Evolutionary conservation across 2,888 invertebrate species (phyloP).

Genomic region (Drosophila subsilvestris): DNA sequence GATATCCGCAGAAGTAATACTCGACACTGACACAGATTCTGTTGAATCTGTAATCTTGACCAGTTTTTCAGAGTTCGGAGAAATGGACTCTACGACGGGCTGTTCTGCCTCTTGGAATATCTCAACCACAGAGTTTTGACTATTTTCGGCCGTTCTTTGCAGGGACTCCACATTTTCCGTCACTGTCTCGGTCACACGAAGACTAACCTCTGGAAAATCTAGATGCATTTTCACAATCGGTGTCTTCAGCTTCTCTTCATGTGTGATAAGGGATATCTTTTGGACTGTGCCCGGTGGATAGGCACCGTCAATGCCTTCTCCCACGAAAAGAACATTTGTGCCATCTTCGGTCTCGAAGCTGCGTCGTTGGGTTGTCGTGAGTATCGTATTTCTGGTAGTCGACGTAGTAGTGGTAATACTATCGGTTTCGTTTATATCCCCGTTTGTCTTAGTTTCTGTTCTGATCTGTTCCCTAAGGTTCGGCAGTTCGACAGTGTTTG

Average conservation of each 20-base stretch:
- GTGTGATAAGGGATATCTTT: slow-evolving; percentile 88
- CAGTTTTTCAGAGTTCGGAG: neutral
- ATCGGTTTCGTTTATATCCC: slow-evolving; percentile 44
- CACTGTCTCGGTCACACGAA: slow-evolving; percentile 81
- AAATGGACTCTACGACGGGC: slow-evolving; percentile 6
- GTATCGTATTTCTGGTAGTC: slow-evolving; percentile 73
- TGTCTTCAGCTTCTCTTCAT: slow-evolving; percentile 88
- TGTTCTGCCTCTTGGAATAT: slow-evolving; percentile 32
- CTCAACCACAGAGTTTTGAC: slow-evolving; percentile 43
- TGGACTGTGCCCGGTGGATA: slow-evolving; percentile 78
- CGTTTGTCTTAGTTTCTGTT: slow-evolving; percentile 41
- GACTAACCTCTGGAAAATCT: slow-evolving; percentile 85
- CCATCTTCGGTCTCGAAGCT: slow-evolving; percentile 80
- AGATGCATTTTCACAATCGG: slow-evolving; percentile 88
- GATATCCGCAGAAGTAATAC: neutral
- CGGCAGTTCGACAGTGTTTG: slow-evolving; percentile 54
- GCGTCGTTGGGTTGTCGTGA: slow-evolving; percentile 76
- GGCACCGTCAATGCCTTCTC: slow-evolving; percentile 77
- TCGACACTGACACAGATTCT: neutral
- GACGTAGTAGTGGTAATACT: slow-evolving; percentile 68
- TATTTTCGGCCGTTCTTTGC: slow-evolving; percentile 54
- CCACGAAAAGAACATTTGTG: slow-evolving; percentile 80
- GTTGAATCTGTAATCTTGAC: neutral
- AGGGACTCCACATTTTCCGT: slow-evolving; percentile 75
- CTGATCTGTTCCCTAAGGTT: slow-evolving; percentile 31